Evolutionary conservation across 2,113 vertebrate genomes (phyloP).

Genomic region (Hippocampus abdominalis): DNA sequence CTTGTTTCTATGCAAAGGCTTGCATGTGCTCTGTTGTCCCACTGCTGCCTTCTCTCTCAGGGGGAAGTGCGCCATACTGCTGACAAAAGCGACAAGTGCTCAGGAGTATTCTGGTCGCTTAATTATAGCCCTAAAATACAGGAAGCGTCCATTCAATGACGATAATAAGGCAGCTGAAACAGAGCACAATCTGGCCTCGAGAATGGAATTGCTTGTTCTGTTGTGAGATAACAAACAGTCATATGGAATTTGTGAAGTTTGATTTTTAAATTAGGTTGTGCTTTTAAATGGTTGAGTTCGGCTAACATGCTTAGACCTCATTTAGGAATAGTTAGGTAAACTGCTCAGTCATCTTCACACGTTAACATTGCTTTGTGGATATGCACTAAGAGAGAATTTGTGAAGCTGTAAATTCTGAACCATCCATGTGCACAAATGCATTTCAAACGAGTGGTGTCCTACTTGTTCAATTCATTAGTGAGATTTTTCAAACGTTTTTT

Average conservation of each 20-base stretch:
- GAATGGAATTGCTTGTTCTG: constrained; percentile 18
- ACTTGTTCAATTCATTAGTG: constrained; percentile 65
- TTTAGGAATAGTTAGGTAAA: background rate
- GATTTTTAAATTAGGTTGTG: background rate
- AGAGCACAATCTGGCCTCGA: constrained; percentile 49
- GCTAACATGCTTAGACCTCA: background rate
- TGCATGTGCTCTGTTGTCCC: constrained; percentile 45
- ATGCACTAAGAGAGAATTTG: constrained; percentile 21
- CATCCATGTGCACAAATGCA: constrained; percentile 44
- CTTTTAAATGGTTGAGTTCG: background rate
- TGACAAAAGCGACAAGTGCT: constrained; percentile 62
- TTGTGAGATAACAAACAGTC: constrained; percentile 15
- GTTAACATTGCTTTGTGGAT: constrained; percentile 40
- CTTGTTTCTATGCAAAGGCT: constrained; percentile 66
- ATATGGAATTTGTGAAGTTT: background rate
- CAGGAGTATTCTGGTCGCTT: constrained; percentile 63
- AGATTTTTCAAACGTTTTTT: constrained; percentile 26
- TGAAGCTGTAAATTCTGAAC: constrained; percentile 48
- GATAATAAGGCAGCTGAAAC: constrained; percentile 45
- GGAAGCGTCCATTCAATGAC: constrained; percentile 68
- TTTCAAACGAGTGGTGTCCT: constrained; percentile 66
- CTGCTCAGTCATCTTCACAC: constrained; percentile 27
- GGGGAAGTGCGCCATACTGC: constrained; percentile 65
- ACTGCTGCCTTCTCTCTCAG: constrained; percentile 41
- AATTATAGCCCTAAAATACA: constrained; percentile 73